Evolutionary conservation across 1,140 invertebrate species (phyloP), one percentile per base, ranked within the genome.

Genomic region (Alviniconcha marisindica): DNA sequence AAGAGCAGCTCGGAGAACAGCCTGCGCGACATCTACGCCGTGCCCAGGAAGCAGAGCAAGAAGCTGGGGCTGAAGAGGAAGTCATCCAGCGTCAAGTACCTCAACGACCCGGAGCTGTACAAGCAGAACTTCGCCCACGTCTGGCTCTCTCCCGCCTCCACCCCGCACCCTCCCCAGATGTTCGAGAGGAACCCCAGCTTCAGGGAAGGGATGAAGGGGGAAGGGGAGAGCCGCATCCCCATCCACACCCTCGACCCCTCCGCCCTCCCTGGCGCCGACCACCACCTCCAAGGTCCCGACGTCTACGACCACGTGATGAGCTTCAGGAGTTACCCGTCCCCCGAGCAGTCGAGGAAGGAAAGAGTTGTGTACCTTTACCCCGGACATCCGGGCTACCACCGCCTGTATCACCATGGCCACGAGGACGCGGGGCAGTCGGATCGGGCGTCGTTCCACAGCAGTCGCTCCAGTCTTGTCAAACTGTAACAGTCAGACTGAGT

Each of bases 241-340:
- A 14, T 80, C 24, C 60, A 66, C 24, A 66, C 56, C 18, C 78
- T 80, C n/a, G 78, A 80, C n/a, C 51, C 60, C 60, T 21, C 24
- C 5, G 21, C 38, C 33, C 60, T 63, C 14, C 51, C 33, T 1
- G 60, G 54, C 54, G n/a, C 21, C 56, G 38, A 54, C 44, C 24
- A 24, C 3, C 76, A 31, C 0, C 31, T 2, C 24, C 31, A 54
- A 14, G 21, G 24, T 15, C 51, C 42, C 1, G 31, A 63, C 21
- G 38, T 69, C 10, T 80, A 63, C 78, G 78, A 80, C 69, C 78
- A 80, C 38, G 60, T 80, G 56, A 44, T 80, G 33, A 80, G 78
- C 56, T 80, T 80, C 78, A 80, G 78, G 56, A 60, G 78, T 56
- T 80, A 80, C 60, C 36, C 77, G 15, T 78, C 78, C 28, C 36